Base-by-base conservation (phyloP, 2,888 invertebrate genomes). In the Vandiemenella viatica region DNA sequence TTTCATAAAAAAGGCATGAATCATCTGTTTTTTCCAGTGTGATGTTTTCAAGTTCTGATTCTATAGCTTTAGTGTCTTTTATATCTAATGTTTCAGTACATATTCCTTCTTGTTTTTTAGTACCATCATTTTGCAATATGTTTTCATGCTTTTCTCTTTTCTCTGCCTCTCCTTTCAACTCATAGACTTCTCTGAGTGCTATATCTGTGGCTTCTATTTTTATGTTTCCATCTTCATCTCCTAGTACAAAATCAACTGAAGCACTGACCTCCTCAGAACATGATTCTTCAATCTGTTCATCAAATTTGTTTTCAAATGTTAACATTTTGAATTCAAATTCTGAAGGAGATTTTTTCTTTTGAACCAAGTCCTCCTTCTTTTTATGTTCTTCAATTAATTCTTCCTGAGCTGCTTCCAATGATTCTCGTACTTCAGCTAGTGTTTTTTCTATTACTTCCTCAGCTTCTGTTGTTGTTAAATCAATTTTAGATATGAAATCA, bases 311-410 rank as follows among this genome's bases (percentile, higher is more conserved):
- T 47, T 58, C 58, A 22, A 58, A 49, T n/a, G 56, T 50, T 42
- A 59, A 38, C 3, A 77, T 65, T 63, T 77, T 80, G 48, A 83
- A 79, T 60, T 81, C 80, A 59, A 83, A 83, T 62, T 83, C 82
- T 1, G 80, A 80, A 4, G 81, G 80, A 0, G 81, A 80, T 56
- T 81, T 79, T 58, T 82, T 80, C 7, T 69, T 68, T 49, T 65
- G 65, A 21, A 67, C 61, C 23, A 65, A 60, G 26, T 64, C 66
- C 46, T 67, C 66, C 55, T 77, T 77, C 60, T 76, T 77, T 45
- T 75, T 80, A 7, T 79, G 74, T 55, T 79, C 77, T 59, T 76
- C 79, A 48, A 80, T 79, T 5, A 81, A 72, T 65, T 80, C 80
- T 56, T 73, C 79, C 63, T 79, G 79, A 0, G 79, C 79, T 41